Evolutionary conservation across 2,797 vertebrate genomes (phyloP), one percentile per base, ranked within the genome.

Genomic region (Paramormyrops hopkinsi): DNA sequence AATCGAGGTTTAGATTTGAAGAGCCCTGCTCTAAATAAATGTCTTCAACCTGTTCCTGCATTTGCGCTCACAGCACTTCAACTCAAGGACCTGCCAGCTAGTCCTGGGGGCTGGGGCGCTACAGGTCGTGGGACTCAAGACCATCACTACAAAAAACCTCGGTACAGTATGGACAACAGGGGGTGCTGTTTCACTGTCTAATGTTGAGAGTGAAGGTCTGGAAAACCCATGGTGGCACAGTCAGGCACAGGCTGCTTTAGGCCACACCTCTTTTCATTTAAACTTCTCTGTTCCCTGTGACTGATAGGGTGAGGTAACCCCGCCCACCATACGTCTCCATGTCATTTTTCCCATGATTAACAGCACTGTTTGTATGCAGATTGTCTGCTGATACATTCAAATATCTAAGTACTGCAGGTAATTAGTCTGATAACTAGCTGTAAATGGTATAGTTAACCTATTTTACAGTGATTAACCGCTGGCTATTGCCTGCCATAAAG

Each of bases 111-210:
- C 98, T 0, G 98, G 98, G 83, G 98, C 98, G 0, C 94, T 99
- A 90, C 97, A 99, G 96, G 97, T 99, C 69, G 98, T 99, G 86
- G 98, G 98, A 88, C 96, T 99, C 88, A 99, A 99, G 96, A 99
- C 98, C 91, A 99, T 99, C 96, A 99, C 98, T 93, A 99, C 98
- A 22, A 99, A 97, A 95, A 99, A 99, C 93, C 95, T 99, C 7
- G 98, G 98, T 99, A 97, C 46, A 93, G 44, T 0, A 53, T 1
- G 8, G 33, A 29, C 19, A 19, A 25, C 46, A 50, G 46, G 37
- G 79, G 79, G n/a, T 0, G 33, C 69, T 76, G 69, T 76, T 33
- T 17, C 69, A 37, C 33, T 76, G 69, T 17, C 29, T 41, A 73
- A 37, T 41, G 69, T 76, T 76, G 29, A 76, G 6, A 4, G 33